Percentiles rank a stretch among this genome's conserved stretches.
Conservation (phyloP, 2,113 vertebrate species). For the Lagopus leucura region DNA sequence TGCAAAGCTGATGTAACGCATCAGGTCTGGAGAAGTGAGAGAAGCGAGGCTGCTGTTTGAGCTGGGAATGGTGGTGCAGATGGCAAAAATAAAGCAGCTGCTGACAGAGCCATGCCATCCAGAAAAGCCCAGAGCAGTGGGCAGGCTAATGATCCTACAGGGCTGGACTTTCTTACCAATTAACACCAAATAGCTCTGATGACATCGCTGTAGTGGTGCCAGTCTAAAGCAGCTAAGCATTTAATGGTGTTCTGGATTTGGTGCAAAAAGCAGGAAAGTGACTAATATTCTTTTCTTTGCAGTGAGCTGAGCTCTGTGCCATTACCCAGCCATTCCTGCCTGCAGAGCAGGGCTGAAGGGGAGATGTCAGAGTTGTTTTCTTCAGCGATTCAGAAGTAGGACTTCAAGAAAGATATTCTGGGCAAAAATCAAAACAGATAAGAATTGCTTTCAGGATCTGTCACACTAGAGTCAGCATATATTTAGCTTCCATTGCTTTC, state of each 20-base stretch:
- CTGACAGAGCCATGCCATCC: background rate
- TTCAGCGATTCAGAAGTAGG: background rate
- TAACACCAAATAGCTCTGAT: background rate
- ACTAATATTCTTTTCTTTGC: background rate
- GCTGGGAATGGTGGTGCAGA: rapidly evolving
- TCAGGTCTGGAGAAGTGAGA: background rate
- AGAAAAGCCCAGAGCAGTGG: background rate
- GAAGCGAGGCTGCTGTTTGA: background rate
- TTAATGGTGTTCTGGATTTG: background rate
- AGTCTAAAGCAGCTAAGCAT: background rate
- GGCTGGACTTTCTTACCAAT: background rate
- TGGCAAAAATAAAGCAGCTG: background rate
- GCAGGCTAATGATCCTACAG: background rate
- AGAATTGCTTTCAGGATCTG: slow-evolving; percentile 35
- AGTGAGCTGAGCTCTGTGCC: background rate
- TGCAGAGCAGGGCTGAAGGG: background rate
- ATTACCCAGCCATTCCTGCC: background rate
- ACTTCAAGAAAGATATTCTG: slow-evolving; percentile 45
- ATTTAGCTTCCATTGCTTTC: slow-evolving; percentile 37
- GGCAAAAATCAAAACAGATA: slow-evolving; percentile 45
- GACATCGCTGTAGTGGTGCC: background rate
- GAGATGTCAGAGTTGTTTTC: slow-evolving; percentile 24
- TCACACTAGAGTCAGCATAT: slow-evolving; percentile 1
- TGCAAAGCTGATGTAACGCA: background rate
- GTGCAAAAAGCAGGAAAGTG: background rate